Evolutionary conservation across 2,113 vertebrate genomes (phyloP), one percentile per base, ranked within the genome.

Genomic region (Myrmecophaga tridactyla): DNA sequence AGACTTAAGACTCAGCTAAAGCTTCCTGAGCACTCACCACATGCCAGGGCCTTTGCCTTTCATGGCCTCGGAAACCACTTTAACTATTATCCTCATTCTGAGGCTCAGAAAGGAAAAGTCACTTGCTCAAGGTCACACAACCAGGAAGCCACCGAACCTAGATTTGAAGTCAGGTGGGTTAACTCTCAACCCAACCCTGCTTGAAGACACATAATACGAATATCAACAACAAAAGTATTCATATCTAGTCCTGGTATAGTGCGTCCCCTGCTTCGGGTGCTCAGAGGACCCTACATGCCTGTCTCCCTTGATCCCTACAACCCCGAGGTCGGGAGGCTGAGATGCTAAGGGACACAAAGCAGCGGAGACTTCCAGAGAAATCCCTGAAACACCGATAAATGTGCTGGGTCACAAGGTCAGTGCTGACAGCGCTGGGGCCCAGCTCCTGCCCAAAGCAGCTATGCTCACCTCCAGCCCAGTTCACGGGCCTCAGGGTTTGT

Each of bases 381-480:
- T 94, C 75, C 95, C 65, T 77, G 58, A 92, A 93, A 85, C 81
- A 88, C 92, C 96, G 90, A 97, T 95, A 95, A 93, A 96, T 73
- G 94, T 23, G 15, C 88, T 97, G 84, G 96, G 81, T 89, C 88
- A 96, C 97, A 96, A 97, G 88, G 92, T 97, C 92, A 97, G 94
- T 94, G 88, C 94, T 97, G 95, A 96, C 77, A 95, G 92, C 6
- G 0, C 80, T 56, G 51, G 78, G 36, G 89, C 36, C 65, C 7
- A 9, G 84, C 88, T 83, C 69, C 83, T 92, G 95, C 96, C 95
- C 85, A 94, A 67, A 1, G 48, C 72, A 70, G 58, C 17, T 36
- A 70, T 89, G 89, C 29, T 53, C 11, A 25, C 23, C 46, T 41
- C 62, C 41, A 63, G 73, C 27, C 46, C 39, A 73, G 41, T 58